Evolutionary conservation across 2,888 invertebrate genomes (phyloP).

Genomic region (Leptopilina drosophilae): DNA sequence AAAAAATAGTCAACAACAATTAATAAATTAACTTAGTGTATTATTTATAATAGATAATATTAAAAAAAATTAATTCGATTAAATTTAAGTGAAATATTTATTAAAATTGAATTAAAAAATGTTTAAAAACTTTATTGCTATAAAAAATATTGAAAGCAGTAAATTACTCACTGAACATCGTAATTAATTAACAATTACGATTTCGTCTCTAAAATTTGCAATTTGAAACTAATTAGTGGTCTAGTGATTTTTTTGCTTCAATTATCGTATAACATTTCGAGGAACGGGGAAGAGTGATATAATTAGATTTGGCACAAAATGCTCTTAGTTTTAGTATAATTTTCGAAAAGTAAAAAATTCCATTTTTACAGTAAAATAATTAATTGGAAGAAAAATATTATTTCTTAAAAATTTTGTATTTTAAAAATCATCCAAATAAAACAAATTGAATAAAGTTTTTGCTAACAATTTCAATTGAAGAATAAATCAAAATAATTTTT

Average conservation of each 20-base stretch:
- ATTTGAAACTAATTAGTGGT: not conserved
- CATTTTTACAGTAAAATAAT: not conserved
- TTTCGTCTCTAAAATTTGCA: not conserved
- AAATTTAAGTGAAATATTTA: not conserved
- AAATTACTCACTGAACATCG: not conserved
- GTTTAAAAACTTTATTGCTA: not conserved
- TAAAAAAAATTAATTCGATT: not conserved
- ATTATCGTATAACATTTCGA: slow-evolving; percentile 7
- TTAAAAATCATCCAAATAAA: no score
- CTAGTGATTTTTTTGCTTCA: slow-evolving; percentile 1
- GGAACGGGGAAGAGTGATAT: not conserved
- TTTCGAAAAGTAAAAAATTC: slow-evolving; percentile 3
- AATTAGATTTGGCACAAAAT: slow-evolving; percentile 34
- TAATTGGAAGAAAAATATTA: not conserved
- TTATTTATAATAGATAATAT: not conserved
- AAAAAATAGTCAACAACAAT: not conserved
- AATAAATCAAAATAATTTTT: no score
- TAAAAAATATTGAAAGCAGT: not conserved
- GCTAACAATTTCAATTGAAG: no score
- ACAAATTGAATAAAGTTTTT: no score
- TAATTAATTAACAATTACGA: not conserved
- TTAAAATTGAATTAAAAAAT: not conserved
- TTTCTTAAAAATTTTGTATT: not conserved
- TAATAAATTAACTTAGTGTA: not conserved
- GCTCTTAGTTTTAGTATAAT: not conserved